Evolutionary conservation across 1,140 invertebrate species (phyloP).

Genomic region (Drosophila kanapiae): DNA sequence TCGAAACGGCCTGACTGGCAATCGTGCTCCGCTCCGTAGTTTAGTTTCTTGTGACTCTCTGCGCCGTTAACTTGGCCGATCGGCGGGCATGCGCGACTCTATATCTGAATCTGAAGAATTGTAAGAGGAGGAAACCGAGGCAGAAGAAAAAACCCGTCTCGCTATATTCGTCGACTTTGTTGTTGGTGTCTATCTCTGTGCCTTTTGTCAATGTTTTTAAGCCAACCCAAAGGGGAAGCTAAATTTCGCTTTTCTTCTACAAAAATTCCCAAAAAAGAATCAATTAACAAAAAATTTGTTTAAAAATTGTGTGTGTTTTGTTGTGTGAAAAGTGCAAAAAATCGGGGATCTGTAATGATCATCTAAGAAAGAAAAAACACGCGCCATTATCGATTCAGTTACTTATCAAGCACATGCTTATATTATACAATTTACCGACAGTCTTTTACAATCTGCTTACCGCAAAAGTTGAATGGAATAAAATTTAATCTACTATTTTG

Average conservation of each 20-base stretch:
- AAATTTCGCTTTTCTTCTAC: slow-evolving; percentile 27
- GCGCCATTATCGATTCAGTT: slow-evolving; percentile 21
- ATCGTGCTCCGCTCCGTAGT: slow-evolving; percentile 9
- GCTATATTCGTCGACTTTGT: slow-evolving; percentile 46
- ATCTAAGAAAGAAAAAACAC: slow-evolving; percentile 20
- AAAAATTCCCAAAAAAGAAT: slow-evolving; percentile 6
- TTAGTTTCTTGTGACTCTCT: slow-evolving; percentile 71
- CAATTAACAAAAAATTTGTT: slow-evolving; percentile 3
- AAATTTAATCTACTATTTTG: slow-evolving; percentile 45
- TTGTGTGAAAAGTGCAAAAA: slow-evolving; percentile 30
- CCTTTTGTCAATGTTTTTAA: slow-evolving; percentile 50
- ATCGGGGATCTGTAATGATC: slow-evolving; percentile 18
- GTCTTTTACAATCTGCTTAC: slow-evolving; percentile 40
- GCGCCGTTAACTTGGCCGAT: slow-evolving; percentile 64
- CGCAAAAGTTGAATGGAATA: slow-evolving; percentile 63
- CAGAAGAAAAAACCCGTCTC: slow-evolving; percentile 48
- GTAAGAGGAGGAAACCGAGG: slow-evolving; percentile 33
- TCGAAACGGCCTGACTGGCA: slow-evolving; percentile 34
- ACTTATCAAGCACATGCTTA: slow-evolving; percentile 41
- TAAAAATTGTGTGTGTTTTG: slow-evolving; percentile 27
- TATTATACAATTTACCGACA: slow-evolving; percentile 37
- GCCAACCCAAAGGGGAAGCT: slow-evolving; percentile 16
- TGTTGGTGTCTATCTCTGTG: slow-evolving; percentile 50
- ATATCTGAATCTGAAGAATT: slow-evolving; percentile 25
- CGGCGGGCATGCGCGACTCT: slow-evolving; percentile 46